Evolutionary conservation across 2,797 vertebrate species (phyloP).

Genomic region (Eupleurogrammus muticus): DNA sequence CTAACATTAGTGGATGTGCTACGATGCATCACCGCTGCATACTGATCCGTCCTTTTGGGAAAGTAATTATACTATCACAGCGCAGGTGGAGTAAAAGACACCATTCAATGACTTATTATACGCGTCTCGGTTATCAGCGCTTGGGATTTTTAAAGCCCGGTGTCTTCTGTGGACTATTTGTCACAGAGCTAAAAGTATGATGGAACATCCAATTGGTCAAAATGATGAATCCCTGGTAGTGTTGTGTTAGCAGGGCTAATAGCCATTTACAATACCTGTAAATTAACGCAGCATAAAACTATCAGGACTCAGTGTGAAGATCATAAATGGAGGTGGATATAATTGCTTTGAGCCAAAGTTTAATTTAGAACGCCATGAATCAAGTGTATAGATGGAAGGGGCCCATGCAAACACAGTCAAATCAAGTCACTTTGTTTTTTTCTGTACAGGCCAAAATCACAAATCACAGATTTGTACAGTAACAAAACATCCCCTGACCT

Average conservation of each 20-base stretch:
- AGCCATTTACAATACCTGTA: slow-evolving; percentile 30
- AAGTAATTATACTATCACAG: slow-evolving; percentile 47
- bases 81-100: slow-evolving; percentile 20
- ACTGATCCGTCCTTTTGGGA: slow-evolving; percentile 33
- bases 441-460: too few relatives aligned
- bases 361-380: slow-evolving; percentile 44
- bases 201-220: slow-evolving; percentile 30
- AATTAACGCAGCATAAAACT: slow-evolving; percentile 35
- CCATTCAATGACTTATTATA: slow-evolving; percentile 23
- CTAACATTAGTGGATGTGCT: slow-evolving; percentile 30
- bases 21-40: slow-evolving; percentile 37
- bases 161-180: slow-evolving; percentile 23
- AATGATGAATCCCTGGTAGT: slow-evolving; percentile 33
- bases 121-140: slow-evolving; percentile 27
- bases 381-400: slow-evolving; percentile 9
- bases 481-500: too few relatives aligned
- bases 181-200: slow-evolving; percentile 33
- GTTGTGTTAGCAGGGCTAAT: slow-evolving; percentile 19
- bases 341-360: slow-evolving; percentile 47
- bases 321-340: slow-evolving; percentile 24
- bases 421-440: too few relatives aligned
- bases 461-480: too few relatives aligned
- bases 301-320: slow-evolving; percentile 28
- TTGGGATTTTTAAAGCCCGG: slow-evolving; percentile 31
- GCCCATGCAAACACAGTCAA: background rate